These are phyloP conservation scores for Ornithorhynchus anatinus DNA, from an alignment of 2,113 vertebrate species.

Conservation along the genomic window DNA sequence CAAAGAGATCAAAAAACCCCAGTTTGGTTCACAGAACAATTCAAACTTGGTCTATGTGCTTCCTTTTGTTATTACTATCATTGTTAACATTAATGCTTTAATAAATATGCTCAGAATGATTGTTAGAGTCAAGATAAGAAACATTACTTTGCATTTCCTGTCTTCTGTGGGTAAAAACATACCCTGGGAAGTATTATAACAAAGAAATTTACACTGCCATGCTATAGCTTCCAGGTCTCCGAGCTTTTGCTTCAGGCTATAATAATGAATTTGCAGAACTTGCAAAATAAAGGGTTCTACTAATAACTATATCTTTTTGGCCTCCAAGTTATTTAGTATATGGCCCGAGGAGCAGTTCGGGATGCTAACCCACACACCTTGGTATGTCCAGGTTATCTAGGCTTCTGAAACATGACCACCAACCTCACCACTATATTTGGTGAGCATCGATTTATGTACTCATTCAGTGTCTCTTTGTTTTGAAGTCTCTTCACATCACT, in stretches of 20 bases:
- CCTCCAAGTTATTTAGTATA: not conserved
- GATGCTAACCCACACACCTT: too few relatives aligned
- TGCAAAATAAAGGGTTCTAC: slow-evolving; percentile 1
- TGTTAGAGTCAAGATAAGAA: not conserved
- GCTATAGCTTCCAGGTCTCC: not conserved
- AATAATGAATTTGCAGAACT: not conserved
- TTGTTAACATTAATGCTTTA: slow-evolving; percentile 4
- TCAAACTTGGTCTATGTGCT: too few relatives aligned
- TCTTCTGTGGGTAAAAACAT: not conserved
- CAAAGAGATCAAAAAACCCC: too few relatives aligned
- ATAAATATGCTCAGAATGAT: not conserved
- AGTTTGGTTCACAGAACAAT: too few relatives aligned
- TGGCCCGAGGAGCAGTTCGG: too few relatives aligned
- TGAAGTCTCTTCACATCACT: too few relatives aligned
- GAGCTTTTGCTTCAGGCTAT: not conserved
- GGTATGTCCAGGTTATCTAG: too few relatives aligned
- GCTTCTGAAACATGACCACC: too few relatives aligned
- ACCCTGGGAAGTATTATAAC: too few relatives aligned
- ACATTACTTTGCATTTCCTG: not conserved
- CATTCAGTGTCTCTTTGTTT: too few relatives aligned
- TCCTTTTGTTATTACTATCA: not conserved
- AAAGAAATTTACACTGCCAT: not conserved
- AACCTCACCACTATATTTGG: too few relatives aligned
- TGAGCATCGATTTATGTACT: too few relatives aligned
- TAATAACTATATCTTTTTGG: not conserved